Evolutionary conservation across 2,113 vertebrate species (phyloP), one percentile per base, ranked within the genome.

Genomic region (Myotis brandtii): DNA sequence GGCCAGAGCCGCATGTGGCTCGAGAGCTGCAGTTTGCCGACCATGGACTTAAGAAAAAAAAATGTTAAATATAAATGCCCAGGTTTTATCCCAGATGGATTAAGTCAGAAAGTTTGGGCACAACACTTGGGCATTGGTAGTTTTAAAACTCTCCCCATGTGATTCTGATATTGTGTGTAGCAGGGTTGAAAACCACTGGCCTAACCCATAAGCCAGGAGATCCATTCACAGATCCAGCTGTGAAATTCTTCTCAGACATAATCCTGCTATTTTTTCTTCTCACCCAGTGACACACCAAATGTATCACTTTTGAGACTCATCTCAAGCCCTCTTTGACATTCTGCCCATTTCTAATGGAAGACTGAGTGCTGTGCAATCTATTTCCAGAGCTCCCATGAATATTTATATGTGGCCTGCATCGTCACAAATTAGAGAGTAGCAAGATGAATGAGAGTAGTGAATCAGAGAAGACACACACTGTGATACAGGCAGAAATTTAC

Each of bases 381-480:
- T 97, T 98, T 98, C 96, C 18, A 84, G 96, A 91, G 50, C 46
- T 97, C 77, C 93, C 4, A 75, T 98, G 97, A 98, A 97, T 98
- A 98, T 98, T 98, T 98, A 97, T 97, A 94, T 21, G 23, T 98
- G 70, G 84, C 91, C 94, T 94, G 91, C 88, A 92, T 97, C 93
- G 97, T 97, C 97, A 93, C 94, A 97, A 98, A 97, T 97, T 97
- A 97, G 84, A 96, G 83, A 97, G 54, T 82, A 87, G 79, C 1
- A 54, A 98, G 97, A 97, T 98, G 96, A 98, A 98, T 98, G 88
- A 85, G 97, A 95, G 79, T 52, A 93, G 90, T 96, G 96, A 98
- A 98, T 98, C 94, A 86, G 96, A 93, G 91, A 96, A 94, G 90
- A 97, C 70, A 66, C 75, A 94, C 62, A 95, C 73, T 97, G 77